Conservation (phyloP, 2,113 vertebrate genomes). For the Perca schrenkii region DNA sequence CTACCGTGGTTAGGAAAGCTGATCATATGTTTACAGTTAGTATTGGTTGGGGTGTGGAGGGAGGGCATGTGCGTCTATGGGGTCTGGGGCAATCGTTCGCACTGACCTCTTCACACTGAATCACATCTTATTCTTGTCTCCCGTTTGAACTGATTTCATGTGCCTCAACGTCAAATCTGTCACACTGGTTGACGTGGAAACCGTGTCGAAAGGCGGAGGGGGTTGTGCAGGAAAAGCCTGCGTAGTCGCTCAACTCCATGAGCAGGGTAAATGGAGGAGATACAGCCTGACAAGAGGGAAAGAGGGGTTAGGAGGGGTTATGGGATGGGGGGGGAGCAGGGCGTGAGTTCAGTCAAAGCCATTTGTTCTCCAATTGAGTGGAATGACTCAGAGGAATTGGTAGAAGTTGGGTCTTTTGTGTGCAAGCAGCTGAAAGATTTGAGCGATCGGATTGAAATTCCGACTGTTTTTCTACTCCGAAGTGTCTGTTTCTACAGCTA, state of each 20-base stretch:
- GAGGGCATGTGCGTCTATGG: slow-evolving; percentile 12
- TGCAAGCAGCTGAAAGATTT: slow-evolving; percentile 58
- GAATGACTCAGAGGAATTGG: slow-evolving; percentile 78
- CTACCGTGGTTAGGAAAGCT: slow-evolving; percentile 23
- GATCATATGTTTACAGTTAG: slow-evolving; percentile 85
- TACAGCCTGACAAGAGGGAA: slow-evolving; percentile 69
- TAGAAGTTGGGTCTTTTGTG: slow-evolving; percentile 65
- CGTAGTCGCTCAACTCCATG: slow-evolving; percentile 38
- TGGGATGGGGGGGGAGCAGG: slow-evolving; percentile 45
- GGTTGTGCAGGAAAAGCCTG: slow-evolving; percentile 57
- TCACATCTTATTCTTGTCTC: slow-evolving; percentile 82
- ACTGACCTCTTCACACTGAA: slow-evolving; percentile 76
- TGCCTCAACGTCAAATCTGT: slow-evolving; percentile 78
- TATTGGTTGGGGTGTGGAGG: slow-evolving; percentile 52
- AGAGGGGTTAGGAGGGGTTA: slow-evolving; percentile 56
- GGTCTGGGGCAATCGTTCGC: slow-evolving; percentile 53
- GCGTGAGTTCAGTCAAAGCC: slow-evolving; percentile 66
- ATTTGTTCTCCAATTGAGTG: slow-evolving; percentile 79
- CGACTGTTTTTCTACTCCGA: slow-evolving; percentile 34
- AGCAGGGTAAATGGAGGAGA: slow-evolving; percentile 69
- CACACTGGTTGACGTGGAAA: slow-evolving; percentile 71
- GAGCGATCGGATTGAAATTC: slow-evolving; percentile 53
- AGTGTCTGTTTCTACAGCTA: slow-evolving; percentile 64
- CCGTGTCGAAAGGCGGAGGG: slow-evolving; percentile 52
- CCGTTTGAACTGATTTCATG: slow-evolving; percentile 79